These are phyloP conservation scores for Oenanthe oenanthe DNA, from an alignment of 2,113 vertebrate species.

Conservation along the genomic window DNA sequence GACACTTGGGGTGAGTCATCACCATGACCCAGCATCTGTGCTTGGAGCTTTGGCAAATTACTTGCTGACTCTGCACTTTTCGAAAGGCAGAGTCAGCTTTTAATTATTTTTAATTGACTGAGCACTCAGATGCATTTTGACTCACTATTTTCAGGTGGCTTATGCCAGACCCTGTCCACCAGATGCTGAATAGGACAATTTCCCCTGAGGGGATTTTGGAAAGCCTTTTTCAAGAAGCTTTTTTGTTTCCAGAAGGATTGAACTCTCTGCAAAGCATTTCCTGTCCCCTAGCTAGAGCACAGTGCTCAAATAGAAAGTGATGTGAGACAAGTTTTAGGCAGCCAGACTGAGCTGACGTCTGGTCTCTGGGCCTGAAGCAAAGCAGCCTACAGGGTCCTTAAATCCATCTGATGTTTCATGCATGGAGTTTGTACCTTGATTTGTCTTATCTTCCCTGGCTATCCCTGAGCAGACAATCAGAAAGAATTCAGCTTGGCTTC, in stretches of 20 bases:
- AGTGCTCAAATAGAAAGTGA: neutral
- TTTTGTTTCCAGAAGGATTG: neutral
- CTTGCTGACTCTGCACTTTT: neutral
- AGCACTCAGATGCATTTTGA: neutral
- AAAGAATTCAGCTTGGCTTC: constrained; percentile 15
- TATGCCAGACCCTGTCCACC: neutral
- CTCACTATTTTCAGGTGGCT: neutral
- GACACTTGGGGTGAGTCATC: neutral
- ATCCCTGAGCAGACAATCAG: neutral
- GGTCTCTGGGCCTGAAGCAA: neutral
- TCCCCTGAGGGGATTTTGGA: neutral
- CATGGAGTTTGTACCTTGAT: neutral
- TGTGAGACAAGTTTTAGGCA: neutral
- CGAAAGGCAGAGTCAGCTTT: neutral
- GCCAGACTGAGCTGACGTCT: neutral
- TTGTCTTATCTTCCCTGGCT: neutral
- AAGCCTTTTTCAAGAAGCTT: neutral
- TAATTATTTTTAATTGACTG: neutral
- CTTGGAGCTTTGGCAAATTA: neutral
- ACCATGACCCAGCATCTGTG: neutral
- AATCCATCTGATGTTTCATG: neutral
- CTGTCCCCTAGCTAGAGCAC: neutral
- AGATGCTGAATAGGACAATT: neutral
- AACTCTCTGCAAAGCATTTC: neutral
- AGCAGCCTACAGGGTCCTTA: neutral